Percentiles rank a stretch among this genome's conserved stretches.
phyloP scores from a whole-genome alignment of 2,888 invertebrate species.

The Eurois occulta region DNA sequence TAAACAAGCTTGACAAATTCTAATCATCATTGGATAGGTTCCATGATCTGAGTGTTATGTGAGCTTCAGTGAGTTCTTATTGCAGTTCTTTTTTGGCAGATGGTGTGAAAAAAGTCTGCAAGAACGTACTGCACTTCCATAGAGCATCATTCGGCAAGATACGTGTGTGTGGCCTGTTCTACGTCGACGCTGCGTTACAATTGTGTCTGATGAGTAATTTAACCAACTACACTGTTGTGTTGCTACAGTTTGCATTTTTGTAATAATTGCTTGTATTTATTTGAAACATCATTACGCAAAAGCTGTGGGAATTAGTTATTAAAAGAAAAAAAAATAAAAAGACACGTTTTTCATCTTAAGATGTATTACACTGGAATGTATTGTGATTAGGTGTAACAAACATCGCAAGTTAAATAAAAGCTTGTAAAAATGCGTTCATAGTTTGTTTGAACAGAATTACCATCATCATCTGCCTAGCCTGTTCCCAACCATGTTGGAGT shows the following conservation, averaged over 20 bases:
- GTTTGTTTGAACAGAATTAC: background rate
- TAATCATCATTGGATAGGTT: background rate
- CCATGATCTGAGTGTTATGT: background rate
- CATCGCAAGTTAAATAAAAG: background rate
- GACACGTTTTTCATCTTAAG: too few species aligned
- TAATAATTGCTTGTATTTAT: background rate
- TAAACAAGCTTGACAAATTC: background rate
- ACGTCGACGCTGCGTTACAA: background rate
- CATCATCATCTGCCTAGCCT: background rate
- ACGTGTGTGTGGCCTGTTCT: conserved; percentile 5
- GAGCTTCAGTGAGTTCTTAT: background rate
- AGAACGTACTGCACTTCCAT: conserved; percentile 18
- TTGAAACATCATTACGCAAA: background rate
- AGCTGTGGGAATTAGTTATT: background rate
- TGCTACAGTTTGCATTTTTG: conserved; percentile 6
- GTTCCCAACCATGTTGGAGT: background rate
- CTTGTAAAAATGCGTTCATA: background rate
- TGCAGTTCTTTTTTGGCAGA: background rate
- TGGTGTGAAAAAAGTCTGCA: background rate
- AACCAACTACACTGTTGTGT: background rate
- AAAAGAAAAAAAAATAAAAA: background rate
- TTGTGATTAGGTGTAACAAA: too few species aligned
- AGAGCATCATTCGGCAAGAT: conserved; percentile 19
- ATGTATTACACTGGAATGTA: background rate
- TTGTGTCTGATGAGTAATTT: background rate